Evolutionary conservation across 2,888 invertebrate species (phyloP), one percentile per base, ranked within the genome.

Genomic region (Diarsia rubi): DNA sequence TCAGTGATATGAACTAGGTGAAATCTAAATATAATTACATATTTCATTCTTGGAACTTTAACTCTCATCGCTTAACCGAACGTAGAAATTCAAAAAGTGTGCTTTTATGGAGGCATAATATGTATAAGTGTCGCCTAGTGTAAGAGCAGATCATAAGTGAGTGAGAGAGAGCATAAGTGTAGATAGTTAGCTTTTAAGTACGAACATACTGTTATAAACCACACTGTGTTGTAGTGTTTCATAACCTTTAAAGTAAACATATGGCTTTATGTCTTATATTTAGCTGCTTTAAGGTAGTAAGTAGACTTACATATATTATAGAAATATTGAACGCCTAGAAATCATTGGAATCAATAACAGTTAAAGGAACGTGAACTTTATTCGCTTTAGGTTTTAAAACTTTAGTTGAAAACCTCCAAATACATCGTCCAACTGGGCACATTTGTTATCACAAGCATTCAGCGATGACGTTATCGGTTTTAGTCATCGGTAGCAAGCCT

Each of bases 391-490:
- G 16, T 27, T 57, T 8, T 16, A 27, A 59, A 59, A 52, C 42
- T 14, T 45, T 21, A 21, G 24, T 44, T 45, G n/a, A 45, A 80
- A 52, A 27, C 19, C 27, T 21, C 12, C 27, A 80, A 74, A 64
- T 52, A 59, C 59, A 57, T 49, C 63, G 27, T 47, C 11, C 11
- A 77, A 67, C 68, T 24, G 14, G 5, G 37, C 49, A 57, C 54
- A 82, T 82, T 78, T 62, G 66, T 67, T 77, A 77, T 77, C 62
- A 52, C n/a, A 57, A 37, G 21, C 66, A 52, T 82, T 77, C 31
- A 49, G 67, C 66, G 78, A 82, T 82, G 78, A 77, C 66, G 63
- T 44, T 82, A 78, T 67, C 82, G 6, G 31, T 45, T 78, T 63
- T 21, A 78, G n/a, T 49, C 44, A 78, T 76, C 63, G 49, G 16